A percentile compares a stretch with the other conserved stretches of the same genome.
Conservation (phyloP, 2,888 invertebrate species). For the Lomographa bimaculata region DNA sequence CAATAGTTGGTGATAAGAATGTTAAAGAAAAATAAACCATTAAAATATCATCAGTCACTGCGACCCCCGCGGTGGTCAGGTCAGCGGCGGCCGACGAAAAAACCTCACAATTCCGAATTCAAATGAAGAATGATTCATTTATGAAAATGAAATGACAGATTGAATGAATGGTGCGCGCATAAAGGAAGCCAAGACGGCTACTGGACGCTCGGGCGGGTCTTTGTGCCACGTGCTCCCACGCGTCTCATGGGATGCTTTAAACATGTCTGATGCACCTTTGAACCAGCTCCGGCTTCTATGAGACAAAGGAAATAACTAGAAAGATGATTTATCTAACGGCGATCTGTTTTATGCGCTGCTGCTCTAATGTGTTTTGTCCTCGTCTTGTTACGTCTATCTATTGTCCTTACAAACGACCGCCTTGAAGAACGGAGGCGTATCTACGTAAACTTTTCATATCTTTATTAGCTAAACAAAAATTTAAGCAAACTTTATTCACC, state of each 20-base stretch:
- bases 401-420: neutral
- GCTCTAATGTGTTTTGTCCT: slow-evolving; percentile 1
- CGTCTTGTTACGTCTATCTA: neutral
- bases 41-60: slow-evolving; percentile 79
- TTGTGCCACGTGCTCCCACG: slow-evolving; percentile 65
- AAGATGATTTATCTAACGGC: slow-evolving; percentile 18
- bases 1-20: slow-evolving; percentile 77
- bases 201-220: slow-evolving; percentile 52
- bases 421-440: neutral
- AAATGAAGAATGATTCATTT: slow-evolving; percentile 82
- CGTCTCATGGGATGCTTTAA: slow-evolving; percentile 20
- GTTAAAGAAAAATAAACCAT: slow-evolving; percentile 82
- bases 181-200: slow-evolving; percentile 60
- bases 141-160: slow-evolving; percentile 82
- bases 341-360: slow-evolving; percentile 5
- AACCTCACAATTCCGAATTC: slow-evolving; percentile 72
- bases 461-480: slow-evolving; percentile 22
- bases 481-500: slow-evolving; percentile 30
- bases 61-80: slow-evolving; percentile 79
- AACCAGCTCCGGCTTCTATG: slow-evolving; percentile 25
- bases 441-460: slow-evolving; percentile 1
- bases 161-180: slow-evolving; percentile 70
- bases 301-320: slow-evolving; percentile 20
- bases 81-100: slow-evolving; percentile 71
- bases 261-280: slow-evolving; percentile 23